Conservation (phyloP, 2,797 vertebrate species). For the Thaleichthys pacificus region DNA sequence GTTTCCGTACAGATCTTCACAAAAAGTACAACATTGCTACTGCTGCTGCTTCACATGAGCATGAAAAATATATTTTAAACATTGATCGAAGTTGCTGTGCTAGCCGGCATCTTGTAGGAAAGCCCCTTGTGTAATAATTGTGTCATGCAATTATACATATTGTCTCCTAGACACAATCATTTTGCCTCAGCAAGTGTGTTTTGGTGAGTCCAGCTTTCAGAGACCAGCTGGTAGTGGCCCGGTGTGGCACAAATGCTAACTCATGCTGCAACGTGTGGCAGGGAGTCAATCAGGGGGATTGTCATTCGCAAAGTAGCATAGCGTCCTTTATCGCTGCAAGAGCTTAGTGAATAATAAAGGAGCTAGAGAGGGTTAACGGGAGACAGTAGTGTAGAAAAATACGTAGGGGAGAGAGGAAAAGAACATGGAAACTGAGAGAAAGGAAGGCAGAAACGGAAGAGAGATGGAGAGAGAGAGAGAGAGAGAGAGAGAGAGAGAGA, state of each 20-base stretch:
- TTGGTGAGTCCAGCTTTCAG: constrained; percentile 37
- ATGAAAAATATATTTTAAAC: no score
- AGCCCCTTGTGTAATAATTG: no score
- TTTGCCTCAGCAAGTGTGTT: constrained; percentile 13
- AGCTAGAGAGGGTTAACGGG: constrained; percentile 35
- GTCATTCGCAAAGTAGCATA: constrained; percentile 53
- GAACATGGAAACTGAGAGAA: not conserved
- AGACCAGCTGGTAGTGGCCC: not conserved
- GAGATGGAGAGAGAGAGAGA: constrained; percentile 20
- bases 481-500: constrained; percentile 35
- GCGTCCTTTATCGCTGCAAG: constrained; percentile 12
- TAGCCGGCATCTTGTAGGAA: no score
- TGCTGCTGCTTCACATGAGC: no score
- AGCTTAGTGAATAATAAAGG: constrained; percentile 43
- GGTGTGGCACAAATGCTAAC: constrained; percentile 18
- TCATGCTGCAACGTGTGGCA: constrained; percentile 13
- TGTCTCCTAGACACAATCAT: no score
- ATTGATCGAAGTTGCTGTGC: no score
- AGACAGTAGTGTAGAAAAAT: constrained; percentile 42
- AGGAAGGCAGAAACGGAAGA: constrained; percentile 1
- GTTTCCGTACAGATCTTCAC: no score
- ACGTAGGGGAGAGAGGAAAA: constrained; percentile 6
- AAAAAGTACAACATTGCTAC: no score
- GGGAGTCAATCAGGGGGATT: constrained; percentile 39
- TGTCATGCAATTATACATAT: no score